Evolutionary conservation across 2,113 vertebrate species (phyloP).

Genomic region (Mustelus asterias): DNA sequence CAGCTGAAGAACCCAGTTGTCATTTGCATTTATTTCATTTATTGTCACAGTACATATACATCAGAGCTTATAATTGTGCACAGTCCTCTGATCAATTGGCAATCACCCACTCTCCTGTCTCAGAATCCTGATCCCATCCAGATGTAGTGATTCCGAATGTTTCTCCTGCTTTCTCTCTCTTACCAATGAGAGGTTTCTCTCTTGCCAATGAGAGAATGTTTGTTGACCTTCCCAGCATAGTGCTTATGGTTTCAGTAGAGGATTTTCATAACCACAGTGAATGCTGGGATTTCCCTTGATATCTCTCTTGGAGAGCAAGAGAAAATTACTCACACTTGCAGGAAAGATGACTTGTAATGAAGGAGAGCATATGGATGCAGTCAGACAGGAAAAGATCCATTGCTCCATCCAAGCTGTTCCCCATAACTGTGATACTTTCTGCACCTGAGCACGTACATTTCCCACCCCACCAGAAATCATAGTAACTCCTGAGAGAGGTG

Average conservation of each 20-base stretch:
- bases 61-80: neutral
- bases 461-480: no score
- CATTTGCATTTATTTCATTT: neutral
- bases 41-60: neutral
- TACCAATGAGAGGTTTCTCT: neutral
- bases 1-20: neutral
- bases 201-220: neutral
- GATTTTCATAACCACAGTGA: neutral
- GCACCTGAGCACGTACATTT: no score
- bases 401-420: no score
- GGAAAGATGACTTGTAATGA: neutral
- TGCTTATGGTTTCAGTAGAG: neutral
- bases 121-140: neutral
- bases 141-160: neutral
- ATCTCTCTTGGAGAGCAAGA: neutral
- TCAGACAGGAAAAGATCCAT: no score
- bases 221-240: neutral
- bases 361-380: neutral
- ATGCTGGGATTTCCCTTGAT: neutral
- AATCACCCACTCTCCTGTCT: neutral
- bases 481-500: neutral
- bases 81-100: neutral
- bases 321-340: neutral
- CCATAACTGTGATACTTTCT: no score
- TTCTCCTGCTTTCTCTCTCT: neutral